Evolutionary conservation across 2,113 vertebrate species (phyloP), one percentile per base, ranked within the genome.

Genomic region (Rallus limicola): DNA sequence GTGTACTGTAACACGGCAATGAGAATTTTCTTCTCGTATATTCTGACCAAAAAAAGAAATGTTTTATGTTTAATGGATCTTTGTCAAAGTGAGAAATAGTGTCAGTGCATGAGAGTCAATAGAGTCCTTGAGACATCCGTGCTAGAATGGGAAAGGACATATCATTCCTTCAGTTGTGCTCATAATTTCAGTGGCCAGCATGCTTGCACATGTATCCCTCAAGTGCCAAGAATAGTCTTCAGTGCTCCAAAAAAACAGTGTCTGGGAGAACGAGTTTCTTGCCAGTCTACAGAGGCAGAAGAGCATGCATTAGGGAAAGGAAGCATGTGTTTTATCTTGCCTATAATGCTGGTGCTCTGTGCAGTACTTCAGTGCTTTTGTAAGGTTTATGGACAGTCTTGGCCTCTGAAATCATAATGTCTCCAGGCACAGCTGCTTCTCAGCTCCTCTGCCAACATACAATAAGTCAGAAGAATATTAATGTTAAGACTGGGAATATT

Each of bases 391-490:
- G 56, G 46, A 42, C 62, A 59, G 24, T 53, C 91, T 75, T 80
- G 68, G 79, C 64, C 34, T 92, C 76, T 81, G 88, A 94, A 95
- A 75, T 60, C 71, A 46, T 36, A 33, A 69, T 1, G 1, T 80
- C 63, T 95, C 63, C 59, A 75, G 75, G 52, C 18, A 44, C 23
- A 63, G 71, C 23, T 74, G 36, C 52, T 83, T 90, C 79, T 92
- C 42, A 71, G 15, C 68, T 81, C 33, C 38, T 90, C 82, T 75
- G 72, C 69, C 82, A 88, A 81, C 33, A 77, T 12, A 75, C 92
- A 96, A 83, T 86, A 90, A 94, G 48, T 88, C 60, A 75, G 38
- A 83, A 88, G 3, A 94, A 78, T 92, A 85, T 80, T 81, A 59
- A 88, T 76, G 25, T 16, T 70, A 55, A 63, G 38, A 60, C 13